Conservation (phyloP, 2,797 vertebrate genomes). For the Sternarchorhynchus goeldii region DNA sequence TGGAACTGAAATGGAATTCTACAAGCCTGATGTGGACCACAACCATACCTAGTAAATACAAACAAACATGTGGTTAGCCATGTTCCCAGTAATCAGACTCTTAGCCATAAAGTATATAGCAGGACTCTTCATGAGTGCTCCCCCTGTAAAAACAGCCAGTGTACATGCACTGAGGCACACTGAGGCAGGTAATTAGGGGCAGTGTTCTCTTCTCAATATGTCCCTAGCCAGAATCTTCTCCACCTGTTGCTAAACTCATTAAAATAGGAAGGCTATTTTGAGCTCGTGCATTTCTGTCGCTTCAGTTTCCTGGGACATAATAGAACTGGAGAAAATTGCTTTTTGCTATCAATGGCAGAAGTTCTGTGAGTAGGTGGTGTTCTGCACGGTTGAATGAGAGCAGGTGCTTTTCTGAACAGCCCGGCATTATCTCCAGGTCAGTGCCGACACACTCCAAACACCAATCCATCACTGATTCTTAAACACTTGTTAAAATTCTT, state of each 20-base stretch:
- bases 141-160: conserved; percentile 11
- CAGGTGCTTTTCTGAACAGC: conserved; percentile 16
- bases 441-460: conserved; percentile 23
- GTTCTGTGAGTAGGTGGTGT: conserved; percentile 54
- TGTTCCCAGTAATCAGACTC: too few relatives aligned
- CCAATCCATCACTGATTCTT: conserved; percentile 6
- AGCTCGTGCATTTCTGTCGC: conserved; percentile 58
- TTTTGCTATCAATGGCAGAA: conserved; percentile 54
- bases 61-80: too few relatives aligned
- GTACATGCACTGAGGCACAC: conserved; percentile 44
- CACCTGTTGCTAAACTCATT: conserved; percentile 54
- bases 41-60: not conserved
- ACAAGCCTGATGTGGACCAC: not conserved
- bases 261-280: conserved; percentile 62
- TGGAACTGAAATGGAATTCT: not conserved
- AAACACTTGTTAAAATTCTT: not conserved
- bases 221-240: conserved; percentile 20
- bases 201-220: conserved; percentile 63
- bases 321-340: conserved; percentile 60
- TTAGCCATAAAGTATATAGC: too few relatives aligned
- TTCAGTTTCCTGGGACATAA: conserved; percentile 63
- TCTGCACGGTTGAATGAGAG: conserved; percentile 24
- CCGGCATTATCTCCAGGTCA: conserved; percentile 32
- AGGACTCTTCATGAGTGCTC: not conserved
- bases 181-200: conserved; percentile 55